Evolutionary conservation across 2,888 invertebrate genomes (phyloP), one percentile per base, ranked within the genome.

Genomic region (Ceriagrion tenellum): DNA sequence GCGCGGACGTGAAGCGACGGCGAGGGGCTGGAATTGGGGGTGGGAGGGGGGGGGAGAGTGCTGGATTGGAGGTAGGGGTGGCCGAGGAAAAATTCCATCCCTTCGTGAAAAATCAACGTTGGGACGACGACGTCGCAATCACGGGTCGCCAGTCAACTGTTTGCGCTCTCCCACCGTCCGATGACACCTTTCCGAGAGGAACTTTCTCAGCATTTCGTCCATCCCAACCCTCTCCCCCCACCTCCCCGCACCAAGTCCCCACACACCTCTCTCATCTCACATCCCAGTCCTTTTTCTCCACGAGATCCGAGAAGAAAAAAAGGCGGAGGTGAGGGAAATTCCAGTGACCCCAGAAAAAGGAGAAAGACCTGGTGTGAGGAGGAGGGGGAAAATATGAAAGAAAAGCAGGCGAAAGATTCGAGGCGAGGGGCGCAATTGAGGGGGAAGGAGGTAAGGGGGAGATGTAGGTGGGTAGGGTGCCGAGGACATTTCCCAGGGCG

Each of bases 141-240:
- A 81, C 81, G 81, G 81, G 81, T 81, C 81, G 81, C 81, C 81
- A 81, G 81, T 81, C 81, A 81, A 81, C 81, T 81, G 81, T 81
- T 81, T 81, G 81, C 81, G 59, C 59, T 59, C 59, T 59, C 59
- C 59, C 59, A 59, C 59, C 59, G 13, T 35, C 81, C 81, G 81
- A 26, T 26, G 69, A 81, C 81, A 81, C 81, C 81, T 81, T 81
- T 47, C 47, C 30, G 81, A 35, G 81, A 30, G 81, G 81, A 81
- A 81, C 81, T 81, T 81, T 81, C 81, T 81, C 35, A 12, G 35
- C 30, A 81, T 81, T 81, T 81, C 81, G 30, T 35, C 81, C 69
- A 23, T 26, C 69, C 26, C 59, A 47, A n/a, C n/a, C n/a, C n/a
- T 63, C 69, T 20, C n/a, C 26, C 69, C 26, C 18, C 69, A 26